These are phyloP conservation scores for Protula sp. DNA, from an alignment of 2,888 invertebrate genomes.

Conservation along the genomic window DNA sequence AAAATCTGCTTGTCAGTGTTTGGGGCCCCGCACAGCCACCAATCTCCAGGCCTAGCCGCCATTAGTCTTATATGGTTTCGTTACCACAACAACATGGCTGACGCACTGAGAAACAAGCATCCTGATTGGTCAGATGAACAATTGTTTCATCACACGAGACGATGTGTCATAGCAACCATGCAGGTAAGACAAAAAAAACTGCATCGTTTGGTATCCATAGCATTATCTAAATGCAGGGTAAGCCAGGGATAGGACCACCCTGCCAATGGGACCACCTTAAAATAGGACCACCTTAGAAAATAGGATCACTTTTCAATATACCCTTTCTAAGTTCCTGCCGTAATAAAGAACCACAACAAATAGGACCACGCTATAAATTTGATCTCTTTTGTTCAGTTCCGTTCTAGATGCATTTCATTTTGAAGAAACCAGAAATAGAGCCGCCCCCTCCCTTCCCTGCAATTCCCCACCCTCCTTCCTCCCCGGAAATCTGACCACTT, in stretches of 20 bases:
- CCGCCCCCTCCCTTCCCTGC: too few relatives aligned
- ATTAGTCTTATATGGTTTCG: slow-evolving; percentile 89
- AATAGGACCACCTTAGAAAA: too few relatives aligned
- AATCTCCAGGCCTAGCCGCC: slow-evolving; percentile 90
- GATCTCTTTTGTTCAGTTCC: too few relatives aligned
- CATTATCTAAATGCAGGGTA: neutral
- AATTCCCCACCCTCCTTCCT: too few relatives aligned
- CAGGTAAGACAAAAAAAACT: slow-evolving; percentile 59
- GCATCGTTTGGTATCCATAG: neutral
- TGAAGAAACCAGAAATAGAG: too few relatives aligned
- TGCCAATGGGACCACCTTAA: neutral
- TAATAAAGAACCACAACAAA: too few relatives aligned
- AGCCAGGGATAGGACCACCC: too few relatives aligned
- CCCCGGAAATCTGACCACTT: too few relatives aligned
- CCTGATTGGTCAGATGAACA: slow-evolving; percentile 91
- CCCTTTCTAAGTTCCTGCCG: too few relatives aligned
- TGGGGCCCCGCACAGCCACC: slow-evolving; percentile 65
- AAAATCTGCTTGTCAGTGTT: slow-evolving; percentile 19
- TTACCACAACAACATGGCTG: slow-evolving; percentile 91
- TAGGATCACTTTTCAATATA: too few relatives aligned
- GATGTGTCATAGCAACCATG: slow-evolving; percentile 85
- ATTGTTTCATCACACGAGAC: slow-evolving; percentile 81
- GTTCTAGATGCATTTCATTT: too few relatives aligned
- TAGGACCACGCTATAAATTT: too few relatives aligned
- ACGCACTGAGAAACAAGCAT: slow-evolving; percentile 58